Percentiles rank a stretch among this genome's conserved stretches.
These are phyloP conservation scores for Heteromurus nitidus DNA, from an alignment of 2,888 invertebrate species.

Conservation along the genomic window DNA sequence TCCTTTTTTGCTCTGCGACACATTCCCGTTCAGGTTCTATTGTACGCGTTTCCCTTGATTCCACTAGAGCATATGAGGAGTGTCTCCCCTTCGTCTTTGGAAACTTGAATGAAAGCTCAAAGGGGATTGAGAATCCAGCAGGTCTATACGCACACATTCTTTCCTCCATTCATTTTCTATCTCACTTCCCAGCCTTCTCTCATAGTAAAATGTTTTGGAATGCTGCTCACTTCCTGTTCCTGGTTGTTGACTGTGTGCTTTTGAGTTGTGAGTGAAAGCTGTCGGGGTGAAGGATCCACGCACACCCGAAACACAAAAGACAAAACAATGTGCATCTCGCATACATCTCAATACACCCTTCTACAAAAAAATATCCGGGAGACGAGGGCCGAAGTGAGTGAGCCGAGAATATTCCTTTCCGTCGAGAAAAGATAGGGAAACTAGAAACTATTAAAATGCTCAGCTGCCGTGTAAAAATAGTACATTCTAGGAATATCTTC, in stretches of 20 bases:
- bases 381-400: neutral
- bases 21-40: neutral
- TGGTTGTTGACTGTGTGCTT: neutral
- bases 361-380: no score
- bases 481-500: slow-evolving; percentile 1
- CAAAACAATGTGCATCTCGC: slow-evolving; percentile 7
- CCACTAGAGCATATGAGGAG: neutral
- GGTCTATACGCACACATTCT: neutral
- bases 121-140: neutral
- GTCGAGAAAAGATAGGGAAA: neutral
- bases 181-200: neutral
- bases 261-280: slow-evolving; percentile 23
- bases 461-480: slow-evolving; percentile 33
- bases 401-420: neutral
- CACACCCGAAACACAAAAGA: neutral
- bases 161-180: slow-evolving; percentile 1
- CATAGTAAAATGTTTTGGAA: no score
- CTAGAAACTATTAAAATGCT: slow-evolving; percentile 33
- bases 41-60: neutral
- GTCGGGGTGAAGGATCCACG: neutral
- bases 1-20: no score
- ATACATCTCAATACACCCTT: neutral
- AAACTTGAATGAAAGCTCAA: slow-evolving; percentile 10
- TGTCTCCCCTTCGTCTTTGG: neutral
- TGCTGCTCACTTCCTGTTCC: neutral